Evolutionary conservation across 2,113 vertebrate genomes (phyloP).

Genomic region (Sardina pilchardus): DNA sequence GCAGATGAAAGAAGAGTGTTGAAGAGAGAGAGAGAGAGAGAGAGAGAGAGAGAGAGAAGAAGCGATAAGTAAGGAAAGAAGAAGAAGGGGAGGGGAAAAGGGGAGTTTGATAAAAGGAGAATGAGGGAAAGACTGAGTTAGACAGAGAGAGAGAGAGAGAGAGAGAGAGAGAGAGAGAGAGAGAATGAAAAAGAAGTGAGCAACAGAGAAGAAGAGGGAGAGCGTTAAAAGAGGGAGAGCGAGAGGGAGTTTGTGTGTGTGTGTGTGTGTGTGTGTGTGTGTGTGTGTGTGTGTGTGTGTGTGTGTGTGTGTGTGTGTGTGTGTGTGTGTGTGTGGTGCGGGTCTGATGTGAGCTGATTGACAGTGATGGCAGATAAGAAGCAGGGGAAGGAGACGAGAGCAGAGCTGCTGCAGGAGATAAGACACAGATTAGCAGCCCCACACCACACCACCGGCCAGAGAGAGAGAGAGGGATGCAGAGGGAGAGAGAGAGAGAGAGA

Average conservation of each 20-base stretch:
- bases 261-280: too few species aligned
- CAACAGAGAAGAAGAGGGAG: too few species aligned
- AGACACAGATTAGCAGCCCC: slow-evolving; percentile 66
- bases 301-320: slow-evolving; percentile 26
- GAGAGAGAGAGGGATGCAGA: neutral
- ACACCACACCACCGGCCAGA: slow-evolving; percentile 55
- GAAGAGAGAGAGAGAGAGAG: too few species aligned
- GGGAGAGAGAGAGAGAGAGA: neutral
- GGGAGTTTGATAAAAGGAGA: neutral
- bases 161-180: too few species aligned
- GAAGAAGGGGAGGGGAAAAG: neutral
- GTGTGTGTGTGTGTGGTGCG: slow-evolving; percentile 57
- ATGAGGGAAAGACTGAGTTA: too few species aligned
- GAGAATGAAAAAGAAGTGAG: too few species aligned
- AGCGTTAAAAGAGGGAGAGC: neutral
- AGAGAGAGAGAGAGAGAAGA: too few species aligned
- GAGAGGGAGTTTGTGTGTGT: slow-evolving; percentile 26
- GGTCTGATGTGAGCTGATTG: slow-evolving; percentile 71
- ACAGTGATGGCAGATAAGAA: slow-evolving; percentile 73
- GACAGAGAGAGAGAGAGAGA: too few species aligned
- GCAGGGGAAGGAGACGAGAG: slow-evolving; percentile 57
- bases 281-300: too few species aligned
- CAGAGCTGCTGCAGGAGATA: slow-evolving; percentile 71
- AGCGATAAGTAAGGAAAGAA: neutral
- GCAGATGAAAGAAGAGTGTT: too few species aligned